Conservation (phyloP, 2,797 vertebrate species). For the Ibycter americanus region DNA sequence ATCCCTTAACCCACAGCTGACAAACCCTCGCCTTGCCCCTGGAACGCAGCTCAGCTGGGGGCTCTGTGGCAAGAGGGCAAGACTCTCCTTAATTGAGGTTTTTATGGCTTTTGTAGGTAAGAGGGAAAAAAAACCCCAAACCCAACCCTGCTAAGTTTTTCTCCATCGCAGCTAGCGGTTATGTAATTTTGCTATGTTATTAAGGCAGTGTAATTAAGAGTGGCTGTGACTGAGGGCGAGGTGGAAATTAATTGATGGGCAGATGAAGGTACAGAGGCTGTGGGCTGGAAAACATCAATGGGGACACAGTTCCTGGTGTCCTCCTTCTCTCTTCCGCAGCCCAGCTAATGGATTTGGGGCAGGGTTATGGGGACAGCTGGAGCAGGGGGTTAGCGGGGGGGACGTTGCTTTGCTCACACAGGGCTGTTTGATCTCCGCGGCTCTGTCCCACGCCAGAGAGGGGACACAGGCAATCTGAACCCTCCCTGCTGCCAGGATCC, state of each 20-base stretch:
- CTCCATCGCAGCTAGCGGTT: neutral
- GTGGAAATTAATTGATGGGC: neutral
- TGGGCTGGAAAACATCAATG: neutral
- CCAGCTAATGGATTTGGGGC: neutral
- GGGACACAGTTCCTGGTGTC: neutral
- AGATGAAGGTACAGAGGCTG: neutral
- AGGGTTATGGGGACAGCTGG: neutral
- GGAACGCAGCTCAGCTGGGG: neutral
- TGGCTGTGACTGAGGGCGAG: neutral
- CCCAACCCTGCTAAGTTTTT: neutral
- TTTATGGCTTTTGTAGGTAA: neutral
- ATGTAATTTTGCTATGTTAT: neutral
- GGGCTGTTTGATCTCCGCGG: neutral
- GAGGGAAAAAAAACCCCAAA: neutral
- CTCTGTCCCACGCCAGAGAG: neutral
- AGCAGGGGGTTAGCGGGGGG: rapidly evolving
- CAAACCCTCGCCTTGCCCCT: neutral
- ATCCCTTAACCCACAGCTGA: neutral
- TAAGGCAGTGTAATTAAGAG: neutral
- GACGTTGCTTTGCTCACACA: neutral
- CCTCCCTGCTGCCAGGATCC: neutral
- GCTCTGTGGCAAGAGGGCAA: neutral
- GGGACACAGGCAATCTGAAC: neutral
- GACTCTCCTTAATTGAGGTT: neutral
- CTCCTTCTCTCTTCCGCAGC: neutral